Conservation (phyloP, 2,113 vertebrate species). For the Vireo altiloquus region DNA sequence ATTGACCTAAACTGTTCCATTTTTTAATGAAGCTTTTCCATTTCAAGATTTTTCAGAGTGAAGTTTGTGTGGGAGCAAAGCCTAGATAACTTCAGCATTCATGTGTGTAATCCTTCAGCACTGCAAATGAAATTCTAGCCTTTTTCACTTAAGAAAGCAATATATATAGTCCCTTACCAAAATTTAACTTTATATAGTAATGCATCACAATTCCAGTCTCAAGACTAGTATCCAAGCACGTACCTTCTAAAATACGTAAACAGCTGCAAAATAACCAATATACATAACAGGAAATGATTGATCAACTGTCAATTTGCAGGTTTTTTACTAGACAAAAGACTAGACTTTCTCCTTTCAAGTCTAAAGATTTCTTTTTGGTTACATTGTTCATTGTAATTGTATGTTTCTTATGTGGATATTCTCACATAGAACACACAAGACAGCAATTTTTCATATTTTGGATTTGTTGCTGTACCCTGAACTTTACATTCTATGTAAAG, state of each 20-base stretch:
- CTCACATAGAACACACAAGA: neutral
- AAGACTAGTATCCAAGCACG: neutral
- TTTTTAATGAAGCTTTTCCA: neutral
- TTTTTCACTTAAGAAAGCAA: neutral
- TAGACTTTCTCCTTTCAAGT: neutral
- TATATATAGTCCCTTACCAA: neutral
- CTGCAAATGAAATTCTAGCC: neutral
- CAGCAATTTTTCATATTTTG: neutral
- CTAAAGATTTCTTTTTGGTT: neutral
- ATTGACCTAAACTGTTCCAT: neutral
- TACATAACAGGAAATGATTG: neutral
- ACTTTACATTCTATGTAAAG: neutral
- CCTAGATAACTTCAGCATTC: neutral
- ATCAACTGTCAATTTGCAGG: neutral
- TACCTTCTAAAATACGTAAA: neutral
- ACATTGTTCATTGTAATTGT: neutral
- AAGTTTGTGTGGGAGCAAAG: constrained; percentile 6
- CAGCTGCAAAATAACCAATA: neutral
- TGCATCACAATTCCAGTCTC: neutral
- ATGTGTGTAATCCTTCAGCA: neutral
- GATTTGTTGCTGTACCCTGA: neutral
- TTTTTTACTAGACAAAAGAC: neutral
- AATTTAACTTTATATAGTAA: neutral
- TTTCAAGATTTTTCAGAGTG: neutral
- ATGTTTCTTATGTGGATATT: neutral